Evolutionary conservation across 2,113 vertebrate genomes (phyloP), one percentile per base, ranked within the genome.

Genomic region (Pterocles burchelli): DNA sequence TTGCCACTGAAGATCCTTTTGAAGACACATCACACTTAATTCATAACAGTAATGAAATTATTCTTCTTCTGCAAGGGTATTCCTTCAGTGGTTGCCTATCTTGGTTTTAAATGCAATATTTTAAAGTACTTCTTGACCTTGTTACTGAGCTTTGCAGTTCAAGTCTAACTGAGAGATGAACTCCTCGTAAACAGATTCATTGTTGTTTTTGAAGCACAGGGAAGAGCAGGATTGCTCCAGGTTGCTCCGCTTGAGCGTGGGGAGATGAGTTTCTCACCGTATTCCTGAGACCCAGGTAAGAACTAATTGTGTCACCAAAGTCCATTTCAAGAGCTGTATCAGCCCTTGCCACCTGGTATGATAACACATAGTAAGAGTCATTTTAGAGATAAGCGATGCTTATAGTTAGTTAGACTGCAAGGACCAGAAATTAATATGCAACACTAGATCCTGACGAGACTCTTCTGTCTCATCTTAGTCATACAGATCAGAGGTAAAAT

Each of bases 391-490:
- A 74, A 88, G 31, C 1, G 14, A n/a, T 76, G 68, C 17, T 78
- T 52, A n/a, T 36, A 68, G 29, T 58, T 84, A 66, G 25, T 41
- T 17, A 78, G 24, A 36, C 31, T 77, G n/a, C 54, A 88, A 78
- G 51, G 54, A 90, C 21, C n/a, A 90, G 49, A 78, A 90, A 79
- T 62, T 76, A 76, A 75, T 82, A 81, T 38, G 55, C 76, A 89
- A 31, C 26, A n/a, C 5, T 36, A 46, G 26, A 43, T 86, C 31
- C 54, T 68, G 85, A 41, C 8, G 4, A 17, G 41, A 67, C 52
- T 93, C 76, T 77, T 78, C 77, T 84, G 34, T 49, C 81, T 94
- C 33, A 34, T 45, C 71, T 92, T 88, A 88, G 54, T 94, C 90
- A 96, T 41, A 29, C 5, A 63, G 36, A 66, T 36, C 26, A 79